Conservation (phyloP, 2,888 invertebrate genomes). For the Spatulosminthurus flaviceps region DNA sequence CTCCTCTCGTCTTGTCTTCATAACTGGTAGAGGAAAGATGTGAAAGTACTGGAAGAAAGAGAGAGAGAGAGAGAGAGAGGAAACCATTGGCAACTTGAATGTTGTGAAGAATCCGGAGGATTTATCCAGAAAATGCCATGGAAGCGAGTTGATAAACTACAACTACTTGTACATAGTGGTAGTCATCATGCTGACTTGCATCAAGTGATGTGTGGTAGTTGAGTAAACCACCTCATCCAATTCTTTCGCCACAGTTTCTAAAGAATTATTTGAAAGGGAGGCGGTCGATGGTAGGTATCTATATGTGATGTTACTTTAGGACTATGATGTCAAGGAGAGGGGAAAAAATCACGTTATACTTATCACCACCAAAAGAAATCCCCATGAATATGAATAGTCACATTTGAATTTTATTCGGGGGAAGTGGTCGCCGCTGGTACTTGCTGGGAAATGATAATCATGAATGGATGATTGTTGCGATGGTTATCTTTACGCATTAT, state of each 20-base stretch:
- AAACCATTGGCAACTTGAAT: not conserved
- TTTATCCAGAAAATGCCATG: conserved; percentile 9
- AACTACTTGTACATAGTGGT: not conserved
- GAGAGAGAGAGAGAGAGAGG: too few relatives aligned
- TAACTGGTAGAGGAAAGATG: not conserved
- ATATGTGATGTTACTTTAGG: too few relatives aligned
- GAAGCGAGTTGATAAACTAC: conserved; percentile 2
- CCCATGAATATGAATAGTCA: conserved; percentile 23
- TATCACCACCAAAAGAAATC: not conserved
- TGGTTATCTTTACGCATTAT: too few relatives aligned
- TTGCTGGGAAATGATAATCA: not conserved
- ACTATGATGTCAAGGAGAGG: too few relatives aligned
- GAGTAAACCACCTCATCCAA: conserved; percentile 4
- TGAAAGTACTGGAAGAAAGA: too few relatives aligned
- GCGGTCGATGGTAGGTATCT: too few relatives aligned
- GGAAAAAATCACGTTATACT: not conserved
- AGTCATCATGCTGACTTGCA: not conserved
- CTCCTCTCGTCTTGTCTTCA: not conserved
- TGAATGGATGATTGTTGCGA: too few relatives aligned
- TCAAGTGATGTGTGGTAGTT: not conserved
- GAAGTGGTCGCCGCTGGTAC: not conserved
- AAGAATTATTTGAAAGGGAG: not conserved
- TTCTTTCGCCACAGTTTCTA: not conserved
- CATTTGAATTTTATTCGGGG: conserved; percentile 29
- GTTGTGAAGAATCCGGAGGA: not conserved